A percentile compares a stretch with the other conserved stretches of the same genome.
Conservation (phyloP, 2,797 vertebrate species). For the Lophius americanus region DNA sequence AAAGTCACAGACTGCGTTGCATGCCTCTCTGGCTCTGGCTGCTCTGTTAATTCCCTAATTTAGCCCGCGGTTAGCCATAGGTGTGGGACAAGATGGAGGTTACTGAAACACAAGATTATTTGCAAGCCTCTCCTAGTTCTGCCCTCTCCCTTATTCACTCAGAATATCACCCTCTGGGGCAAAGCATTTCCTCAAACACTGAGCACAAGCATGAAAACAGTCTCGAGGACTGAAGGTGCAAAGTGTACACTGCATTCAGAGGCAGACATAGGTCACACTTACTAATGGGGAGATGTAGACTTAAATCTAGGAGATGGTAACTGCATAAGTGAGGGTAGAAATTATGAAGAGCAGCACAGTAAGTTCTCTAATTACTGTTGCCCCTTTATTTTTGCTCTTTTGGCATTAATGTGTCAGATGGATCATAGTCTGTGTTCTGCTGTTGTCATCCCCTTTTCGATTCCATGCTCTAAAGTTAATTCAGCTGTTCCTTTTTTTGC, state of each 20-base stretch:
- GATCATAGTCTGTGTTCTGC: constrained; percentile 15
- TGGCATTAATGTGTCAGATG: constrained; percentile 19
- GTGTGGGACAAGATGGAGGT: constrained; percentile 69
- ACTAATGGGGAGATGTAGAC: constrained; percentile 64
- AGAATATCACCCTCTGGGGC: constrained; percentile 56
- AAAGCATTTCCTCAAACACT: constrained; percentile 49
- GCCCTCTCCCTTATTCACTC: constrained; percentile 27
- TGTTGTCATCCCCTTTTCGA: not conserved
- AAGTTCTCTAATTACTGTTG: constrained; percentile 19
- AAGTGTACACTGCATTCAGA: constrained; percentile 26
- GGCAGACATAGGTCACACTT: constrained; percentile 66
- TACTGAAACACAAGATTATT: constrained; percentile 55
- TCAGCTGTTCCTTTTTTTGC: constrained; percentile 34
- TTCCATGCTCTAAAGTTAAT: constrained; percentile 29
- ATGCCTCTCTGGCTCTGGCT: constrained; percentile 40
- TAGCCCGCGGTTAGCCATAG: constrained; percentile 62
- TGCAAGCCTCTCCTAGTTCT: constrained; percentile 34
- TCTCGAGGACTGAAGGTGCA: constrained; percentile 26
- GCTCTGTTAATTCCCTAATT: constrained; percentile 56
- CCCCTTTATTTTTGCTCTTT: constrained; percentile 14
- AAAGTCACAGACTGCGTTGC: constrained; percentile 64
- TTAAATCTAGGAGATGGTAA: constrained; percentile 41
- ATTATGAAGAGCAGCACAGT: no score
- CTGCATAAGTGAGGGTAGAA: no score
- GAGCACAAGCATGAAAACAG: not conserved